These are phyloP conservation scores for Phenganax subtilis DNA, from an alignment of 92 coral and sea anemone genomes.

Conservation along the genomic window DNA sequence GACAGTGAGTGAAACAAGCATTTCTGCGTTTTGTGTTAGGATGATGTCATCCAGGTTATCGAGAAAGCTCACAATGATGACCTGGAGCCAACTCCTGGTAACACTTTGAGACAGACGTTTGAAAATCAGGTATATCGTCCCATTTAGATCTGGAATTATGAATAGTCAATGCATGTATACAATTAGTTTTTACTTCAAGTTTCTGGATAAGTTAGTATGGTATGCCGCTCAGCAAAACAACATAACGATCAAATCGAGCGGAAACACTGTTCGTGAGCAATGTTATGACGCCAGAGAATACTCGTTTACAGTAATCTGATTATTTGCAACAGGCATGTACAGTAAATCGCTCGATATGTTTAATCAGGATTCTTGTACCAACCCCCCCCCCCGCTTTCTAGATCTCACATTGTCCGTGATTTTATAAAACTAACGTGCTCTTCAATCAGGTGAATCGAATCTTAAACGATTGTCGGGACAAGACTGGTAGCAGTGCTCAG, in stretches of 20 bases:
- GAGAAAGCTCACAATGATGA: slow-evolving; percentile 96
- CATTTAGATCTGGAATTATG: not conserved
- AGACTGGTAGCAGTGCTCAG: slow-evolving; percentile 99
- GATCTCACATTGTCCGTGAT: too few relatives aligned
- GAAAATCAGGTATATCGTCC: slow-evolving; percentile 65
- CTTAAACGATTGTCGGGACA: slow-evolving; percentile 98
- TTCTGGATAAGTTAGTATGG: too few relatives aligned
- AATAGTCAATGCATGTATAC: not conserved
- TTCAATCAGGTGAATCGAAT: slow-evolving; percentile 72
- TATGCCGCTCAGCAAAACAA: too few relatives aligned
- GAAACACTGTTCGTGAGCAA: too few relatives aligned
- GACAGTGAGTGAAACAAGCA: not conserved
- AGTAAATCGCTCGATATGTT: too few relatives aligned
- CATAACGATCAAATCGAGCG: too few relatives aligned
- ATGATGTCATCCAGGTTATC: slow-evolving; percentile 97
- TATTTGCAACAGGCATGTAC: too few relatives aligned
- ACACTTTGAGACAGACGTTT: slow-evolving; percentile 96
- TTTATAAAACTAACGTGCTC: too few relatives aligned
- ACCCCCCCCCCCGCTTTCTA: too few relatives aligned
- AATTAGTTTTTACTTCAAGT: not conserved
- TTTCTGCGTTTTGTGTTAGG: slow-evolving; percentile 41
- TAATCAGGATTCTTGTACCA: too few relatives aligned
- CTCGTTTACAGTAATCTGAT: too few relatives aligned
- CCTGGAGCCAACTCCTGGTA: slow-evolving; percentile 96
- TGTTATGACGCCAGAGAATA: too few relatives aligned